Base-by-base conservation (phyloP, 1,140 invertebrate genomes). In the Achatina immaculata region DNA sequence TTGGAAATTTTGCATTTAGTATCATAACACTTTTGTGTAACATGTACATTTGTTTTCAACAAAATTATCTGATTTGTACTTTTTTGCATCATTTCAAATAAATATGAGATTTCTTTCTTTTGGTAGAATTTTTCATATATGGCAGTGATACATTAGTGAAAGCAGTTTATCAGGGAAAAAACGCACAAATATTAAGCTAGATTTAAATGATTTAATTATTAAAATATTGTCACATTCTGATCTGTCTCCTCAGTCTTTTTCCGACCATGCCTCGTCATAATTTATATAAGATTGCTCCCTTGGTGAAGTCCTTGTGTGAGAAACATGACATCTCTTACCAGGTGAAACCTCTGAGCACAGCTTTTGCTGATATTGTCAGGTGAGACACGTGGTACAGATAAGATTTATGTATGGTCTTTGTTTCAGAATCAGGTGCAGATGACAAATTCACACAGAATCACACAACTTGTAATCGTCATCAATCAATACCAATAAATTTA, bases 251-350 rank as follows among this genome's bases (percentile, higher is more conserved):
- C 84, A 92, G 91, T 80, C 81, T 91, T 77, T 92, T 91, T 77
- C 91, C 91, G 34, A 91, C 87, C 14, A 92, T 92, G 91, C 90
- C 91, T 14, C 78, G 91, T 79, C 90, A 91, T 80, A 92, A 92
- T 79, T 85, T 88, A 31, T 86, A 88, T 72, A 91, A 91, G 83
- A 88, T 91, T 24, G 84, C 87, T 3, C 87, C 90, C n/a, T 83
- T 90, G 51, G 90, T 92, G 9, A 83, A 88, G 78, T 89, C 89
- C 16, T 58, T 92, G 19, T 90, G 89, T 86, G 81, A 89, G 78
- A 91, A 91, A 87, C 89, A 92, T 84, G 86, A 83, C 42, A 77
- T 91, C 21, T 75, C 82, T 0, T 91, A 91, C 81, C 77, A 88
- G 75, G 83, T 86, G 14, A 92, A 92, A 75, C 85, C 87, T 0